Percentiles rank a stretch among this genome's conserved stretches.
phyloP scores from a whole-genome alignment of 1,140 invertebrate genomes.

The Proales similis region DNA sequence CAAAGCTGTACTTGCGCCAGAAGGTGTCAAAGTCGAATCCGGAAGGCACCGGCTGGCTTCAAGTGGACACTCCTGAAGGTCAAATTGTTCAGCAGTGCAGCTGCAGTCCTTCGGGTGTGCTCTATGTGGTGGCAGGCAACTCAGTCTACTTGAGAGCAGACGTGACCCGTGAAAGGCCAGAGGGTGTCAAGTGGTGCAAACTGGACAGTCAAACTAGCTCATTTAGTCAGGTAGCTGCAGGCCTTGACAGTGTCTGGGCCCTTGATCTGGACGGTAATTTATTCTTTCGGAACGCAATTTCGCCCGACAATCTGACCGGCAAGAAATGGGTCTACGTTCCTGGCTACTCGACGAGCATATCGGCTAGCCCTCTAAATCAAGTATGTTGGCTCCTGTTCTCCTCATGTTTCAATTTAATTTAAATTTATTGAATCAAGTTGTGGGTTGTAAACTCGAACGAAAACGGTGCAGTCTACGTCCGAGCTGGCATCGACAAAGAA shows the following conservation, averaged over 20 bases:
- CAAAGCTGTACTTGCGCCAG: constrained; percentile 19
- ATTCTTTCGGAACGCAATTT: constrained; percentile 5
- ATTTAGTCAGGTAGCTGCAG: constrained; percentile 1
- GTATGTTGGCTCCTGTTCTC: neutral
- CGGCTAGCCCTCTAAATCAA: neutral
- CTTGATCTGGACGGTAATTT: neutral
- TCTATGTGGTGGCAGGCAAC: too few relatives aligned
- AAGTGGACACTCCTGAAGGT: too few relatives aligned
- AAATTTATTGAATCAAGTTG: constrained; percentile 2
- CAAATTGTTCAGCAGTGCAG: too few relatives aligned
- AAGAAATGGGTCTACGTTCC: constrained; percentile 30
- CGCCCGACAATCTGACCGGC: neutral
- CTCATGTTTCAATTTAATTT: neutral
- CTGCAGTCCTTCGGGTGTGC: too few relatives aligned
- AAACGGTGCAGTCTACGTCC: constrained; percentile 12
- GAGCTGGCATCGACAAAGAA: constrained; percentile 24
- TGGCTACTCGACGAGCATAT: neutral
- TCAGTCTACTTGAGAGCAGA: too few relatives aligned
- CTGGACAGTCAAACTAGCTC: too few relatives aligned
- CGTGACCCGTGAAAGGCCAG: too few relatives aligned
- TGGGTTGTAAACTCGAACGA: constrained; percentile 4
- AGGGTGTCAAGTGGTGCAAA: too few relatives aligned
- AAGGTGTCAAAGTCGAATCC: constrained; percentile 17
- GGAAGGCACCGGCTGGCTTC: constrained; percentile 9
- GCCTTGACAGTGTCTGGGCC: constrained; percentile 4